Evolutionary conservation across 2,113 vertebrate genomes (phyloP).

Genomic region (Hassar affinis): DNA sequence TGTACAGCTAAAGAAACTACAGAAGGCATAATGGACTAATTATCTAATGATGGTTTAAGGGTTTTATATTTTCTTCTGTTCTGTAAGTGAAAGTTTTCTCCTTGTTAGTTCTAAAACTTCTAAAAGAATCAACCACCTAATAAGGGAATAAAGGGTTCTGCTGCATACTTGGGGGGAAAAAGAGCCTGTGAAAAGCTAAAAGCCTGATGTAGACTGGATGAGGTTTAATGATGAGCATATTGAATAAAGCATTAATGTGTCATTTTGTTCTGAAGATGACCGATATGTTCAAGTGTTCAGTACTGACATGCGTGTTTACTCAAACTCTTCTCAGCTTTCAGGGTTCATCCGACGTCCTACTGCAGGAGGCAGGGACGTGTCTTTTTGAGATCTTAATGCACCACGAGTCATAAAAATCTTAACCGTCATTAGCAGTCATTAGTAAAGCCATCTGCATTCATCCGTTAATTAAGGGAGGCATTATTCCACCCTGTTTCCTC

Average conservation of each 20-base stretch:
- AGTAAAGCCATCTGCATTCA: conserved; percentile 42
- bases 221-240: background rate
- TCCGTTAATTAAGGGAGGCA: conserved; percentile 31
- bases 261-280: background rate
- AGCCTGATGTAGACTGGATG: background rate
- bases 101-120: too few relatives aligned
- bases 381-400: conserved; percentile 46
- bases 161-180: background rate
- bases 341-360: conserved; percentile 28
- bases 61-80: too few relatives aligned
- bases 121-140: too few relatives aligned
- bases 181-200: background rate
- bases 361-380: conserved; percentile 5
- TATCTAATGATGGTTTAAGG: too few relatives aligned
- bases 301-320: background rate
- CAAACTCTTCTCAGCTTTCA: background rate
- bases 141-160: background rate
- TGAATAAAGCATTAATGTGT: background rate
- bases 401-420: conserved; percentile 20
- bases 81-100: too few relatives aligned
- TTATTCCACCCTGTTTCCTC: background rate
- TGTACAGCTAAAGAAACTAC: too few relatives aligned
- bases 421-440: conserved; percentile 51
- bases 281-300: background rate
- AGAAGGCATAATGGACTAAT: too few relatives aligned